phyloP scores from a whole-genome alignment of 2,888 invertebrate species.

The Seira sanloemensis region DNA sequence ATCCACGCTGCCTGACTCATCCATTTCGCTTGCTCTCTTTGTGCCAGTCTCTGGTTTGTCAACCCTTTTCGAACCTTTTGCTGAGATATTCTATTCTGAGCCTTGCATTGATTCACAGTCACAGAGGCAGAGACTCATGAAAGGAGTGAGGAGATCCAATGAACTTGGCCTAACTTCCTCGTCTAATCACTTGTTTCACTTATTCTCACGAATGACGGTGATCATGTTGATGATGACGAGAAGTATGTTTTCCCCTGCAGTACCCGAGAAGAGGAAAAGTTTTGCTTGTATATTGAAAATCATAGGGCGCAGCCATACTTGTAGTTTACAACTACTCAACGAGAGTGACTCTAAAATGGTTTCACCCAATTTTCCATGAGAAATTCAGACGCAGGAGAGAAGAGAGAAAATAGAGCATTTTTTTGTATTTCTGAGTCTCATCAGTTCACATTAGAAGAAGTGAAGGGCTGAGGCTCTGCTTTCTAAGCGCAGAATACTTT shows the following conservation, averaged over 20 bases:
- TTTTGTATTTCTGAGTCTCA: not conserved
- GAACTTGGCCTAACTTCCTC: not conserved
- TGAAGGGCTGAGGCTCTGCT: not conserved
- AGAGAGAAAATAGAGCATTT: conserved; percentile 5
- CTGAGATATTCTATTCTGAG: too few relatives aligned
- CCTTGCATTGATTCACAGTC: too few relatives aligned
- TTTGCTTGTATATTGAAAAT: not conserved
- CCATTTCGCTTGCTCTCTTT: conserved; percentile 52
- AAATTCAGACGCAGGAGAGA: not conserved
- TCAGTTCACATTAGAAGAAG: not conserved
- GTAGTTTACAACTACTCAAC: too few relatives aligned
- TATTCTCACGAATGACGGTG: not conserved
- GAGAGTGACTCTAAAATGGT: not conserved
- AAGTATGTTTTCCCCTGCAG: not conserved
- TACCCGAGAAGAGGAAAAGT: not conserved
- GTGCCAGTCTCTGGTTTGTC: conserved; percentile 53
- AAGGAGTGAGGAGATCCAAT: too few relatives aligned
- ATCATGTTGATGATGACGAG: not conserved
- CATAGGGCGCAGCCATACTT: too few relatives aligned
- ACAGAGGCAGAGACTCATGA: too few relatives aligned
- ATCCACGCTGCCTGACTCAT: conserved; percentile 44
- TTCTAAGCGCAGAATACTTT: not conserved
- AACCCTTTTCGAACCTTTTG: conserved; percentile 32
- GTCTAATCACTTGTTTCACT: conserved; percentile 5
- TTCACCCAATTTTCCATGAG: not conserved